These are phyloP conservation scores for Charaxes varanes DNA, from an alignment of 1,140 invertebrate species.

Conservation along the genomic window DNA sequence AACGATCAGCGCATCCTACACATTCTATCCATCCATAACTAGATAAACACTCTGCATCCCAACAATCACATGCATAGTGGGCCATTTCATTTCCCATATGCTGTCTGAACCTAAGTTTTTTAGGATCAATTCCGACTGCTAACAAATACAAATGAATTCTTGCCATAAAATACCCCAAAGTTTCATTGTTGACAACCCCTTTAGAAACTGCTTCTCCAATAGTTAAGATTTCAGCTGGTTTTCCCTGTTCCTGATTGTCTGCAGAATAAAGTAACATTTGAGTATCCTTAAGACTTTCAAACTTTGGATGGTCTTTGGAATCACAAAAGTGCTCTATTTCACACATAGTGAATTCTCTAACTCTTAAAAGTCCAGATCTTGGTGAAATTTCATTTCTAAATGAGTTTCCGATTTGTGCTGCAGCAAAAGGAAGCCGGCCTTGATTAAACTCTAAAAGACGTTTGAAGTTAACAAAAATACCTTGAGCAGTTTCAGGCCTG, in stretches of 20 bases:
- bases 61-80: slow-evolving; percentile 99
- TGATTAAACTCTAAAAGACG: slow-evolving; percentile 97
- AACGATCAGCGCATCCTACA: slow-evolving; percentile 99
- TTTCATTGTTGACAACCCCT: slow-evolving; percentile 96
- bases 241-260: slow-evolving; percentile 96
- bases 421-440: slow-evolving; percentile 96
- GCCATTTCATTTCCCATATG: slow-evolving; percentile 99
- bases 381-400: slow-evolving; percentile 99
- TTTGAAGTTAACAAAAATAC: slow-evolving; percentile 99
- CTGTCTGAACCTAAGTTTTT: slow-evolving; percentile 94
- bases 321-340: slow-evolving; percentile 99
- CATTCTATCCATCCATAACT: slow-evolving; percentile 99
- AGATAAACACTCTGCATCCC: slow-evolving; percentile 97
- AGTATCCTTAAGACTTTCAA: slow-evolving; percentile 84
- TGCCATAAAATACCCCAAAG: slow-evolving; percentile 98
- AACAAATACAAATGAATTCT: slow-evolving; percentile 94
- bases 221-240: slow-evolving; percentile 80
- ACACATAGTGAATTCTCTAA: slow-evolving; percentile 99
- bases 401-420: slow-evolving; percentile 97
- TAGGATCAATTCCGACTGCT: slow-evolving; percentile 90
- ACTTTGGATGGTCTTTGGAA: slow-evolving; percentile 96
- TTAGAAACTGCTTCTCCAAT: slow-evolving; percentile 88
- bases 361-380: slow-evolving; percentile 94
- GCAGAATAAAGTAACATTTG: slow-evolving; percentile 92
- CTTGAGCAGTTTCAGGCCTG: slow-evolving; percentile 98